Evolutionary conservation across 1,140 invertebrate species (phyloP).

Genomic region (Tetranychus urticae): DNA sequence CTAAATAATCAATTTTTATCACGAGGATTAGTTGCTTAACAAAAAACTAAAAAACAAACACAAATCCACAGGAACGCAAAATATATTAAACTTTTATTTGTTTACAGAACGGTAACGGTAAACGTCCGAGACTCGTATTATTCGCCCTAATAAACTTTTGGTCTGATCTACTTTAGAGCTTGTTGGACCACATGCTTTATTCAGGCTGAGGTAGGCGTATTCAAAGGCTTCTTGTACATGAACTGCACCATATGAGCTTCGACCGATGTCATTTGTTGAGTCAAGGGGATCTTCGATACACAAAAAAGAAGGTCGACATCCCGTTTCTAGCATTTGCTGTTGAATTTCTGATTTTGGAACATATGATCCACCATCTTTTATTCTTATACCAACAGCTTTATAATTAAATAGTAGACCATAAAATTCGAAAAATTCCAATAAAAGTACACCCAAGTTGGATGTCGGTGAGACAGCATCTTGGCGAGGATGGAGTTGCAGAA

Average conservation of each 20-base stretch:
- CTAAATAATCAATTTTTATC: background rate
- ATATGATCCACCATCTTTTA: slow-evolving; percentile 79
- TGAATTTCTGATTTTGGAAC: slow-evolving; percentile 82
- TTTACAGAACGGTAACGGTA: too few relatives aligned
- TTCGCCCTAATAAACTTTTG: slow-evolving; percentile 48
- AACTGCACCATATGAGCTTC: slow-evolving; percentile 69
- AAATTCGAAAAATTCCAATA: slow-evolving; percentile 92
- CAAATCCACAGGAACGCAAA: slow-evolving; percentile 18
- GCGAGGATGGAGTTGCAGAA: slow-evolving; percentile 55
- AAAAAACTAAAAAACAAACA: slow-evolving; percentile 19
- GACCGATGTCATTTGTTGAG: slow-evolving; percentile 63
- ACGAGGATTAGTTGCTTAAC: slow-evolving; percentile 9
- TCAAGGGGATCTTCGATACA: slow-evolving; percentile 94
- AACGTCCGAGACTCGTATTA: slow-evolving; percentile 74
- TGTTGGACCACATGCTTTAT: slow-evolving; percentile 36
- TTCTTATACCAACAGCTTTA: slow-evolving; percentile 71
- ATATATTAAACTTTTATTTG: slow-evolving; percentile 14
- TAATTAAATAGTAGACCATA: slow-evolving; percentile 94
- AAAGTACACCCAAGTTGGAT: slow-evolving; percentile 67
- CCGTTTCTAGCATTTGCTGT: slow-evolving; percentile 61
- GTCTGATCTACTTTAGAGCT: slow-evolving; percentile 2
- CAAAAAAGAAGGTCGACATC: slow-evolving; percentile 66
- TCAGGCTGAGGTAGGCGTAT: slow-evolving; percentile 66
- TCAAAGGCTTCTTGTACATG: slow-evolving; percentile 86
- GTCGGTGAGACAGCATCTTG: slow-evolving; percentile 28